Percentiles rank a stretch among this genome's conserved stretches.
phyloP scores from a whole-genome alignment of 1,140 invertebrate species.

The Armadillidium nasatum region DNA sequence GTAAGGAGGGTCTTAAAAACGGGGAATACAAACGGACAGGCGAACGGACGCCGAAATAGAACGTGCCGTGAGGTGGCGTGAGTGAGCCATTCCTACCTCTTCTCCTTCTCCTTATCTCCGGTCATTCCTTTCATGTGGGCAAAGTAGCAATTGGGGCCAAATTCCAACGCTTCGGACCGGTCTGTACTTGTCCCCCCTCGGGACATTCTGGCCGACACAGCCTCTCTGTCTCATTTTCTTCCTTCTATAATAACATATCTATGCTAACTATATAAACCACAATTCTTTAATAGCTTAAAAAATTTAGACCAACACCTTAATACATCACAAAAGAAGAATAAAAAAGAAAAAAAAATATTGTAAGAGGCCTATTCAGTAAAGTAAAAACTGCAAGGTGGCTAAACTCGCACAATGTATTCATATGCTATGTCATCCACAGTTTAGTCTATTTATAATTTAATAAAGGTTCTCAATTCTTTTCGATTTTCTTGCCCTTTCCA shows the following conservation, averaged over 20 bases:
- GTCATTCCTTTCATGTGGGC: constrained; percentile 2
- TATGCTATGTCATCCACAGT: too few species aligned
- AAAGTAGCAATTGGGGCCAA: constrained; percentile 9
- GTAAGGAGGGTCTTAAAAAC: neutral
- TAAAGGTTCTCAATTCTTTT: too few species aligned
- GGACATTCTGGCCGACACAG: neutral
- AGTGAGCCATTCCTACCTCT: neutral
- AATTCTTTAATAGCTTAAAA: neutral
- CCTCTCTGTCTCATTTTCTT: neutral
- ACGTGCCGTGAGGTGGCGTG: constrained; percentile 9
- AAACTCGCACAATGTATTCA: too few species aligned
- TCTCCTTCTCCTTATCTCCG: neutral
- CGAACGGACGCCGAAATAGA: neutral
- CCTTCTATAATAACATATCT: constrained; percentile 10
- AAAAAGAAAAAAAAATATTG: neutral
- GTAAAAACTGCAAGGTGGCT: too few species aligned
- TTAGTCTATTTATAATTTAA: too few species aligned
- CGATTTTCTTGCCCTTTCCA: too few species aligned
- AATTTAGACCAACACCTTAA: neutral
- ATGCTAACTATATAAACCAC: neutral
- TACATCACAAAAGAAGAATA: neutral
- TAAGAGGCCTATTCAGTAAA: too few species aligned
- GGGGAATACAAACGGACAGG: too few species aligned
- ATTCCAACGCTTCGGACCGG: neutral
- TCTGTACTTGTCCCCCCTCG: constrained; percentile 4